These are phyloP conservation scores for Bradysia coprophila DNA, from an alignment of 1,140 invertebrate genomes.

Conservation along the genomic window DNA sequence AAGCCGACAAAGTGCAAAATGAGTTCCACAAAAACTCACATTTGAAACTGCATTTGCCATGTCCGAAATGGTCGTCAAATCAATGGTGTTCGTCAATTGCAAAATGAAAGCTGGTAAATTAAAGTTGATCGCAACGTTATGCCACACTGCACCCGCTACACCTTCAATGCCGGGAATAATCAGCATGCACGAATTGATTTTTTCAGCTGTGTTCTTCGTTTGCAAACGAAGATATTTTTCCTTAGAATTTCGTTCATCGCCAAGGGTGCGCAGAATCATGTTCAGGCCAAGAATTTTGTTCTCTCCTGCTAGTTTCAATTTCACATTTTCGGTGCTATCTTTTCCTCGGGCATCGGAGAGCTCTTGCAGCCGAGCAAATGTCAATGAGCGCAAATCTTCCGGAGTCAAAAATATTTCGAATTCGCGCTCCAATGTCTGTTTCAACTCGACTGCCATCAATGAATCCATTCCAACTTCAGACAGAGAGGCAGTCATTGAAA, in stretches of 20 bases:
- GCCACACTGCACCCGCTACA: conserved; percentile 27
- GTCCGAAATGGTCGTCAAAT: background rate
- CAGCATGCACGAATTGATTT: conserved; percentile 32
- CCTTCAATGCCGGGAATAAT: conserved; percentile 72
- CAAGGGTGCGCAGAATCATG: conserved; percentile 31
- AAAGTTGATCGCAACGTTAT: conserved; percentile 11
- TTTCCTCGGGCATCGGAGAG: conserved; percentile 32
- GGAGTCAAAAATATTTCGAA: conserved; percentile 60
- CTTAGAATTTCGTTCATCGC: conserved; percentile 26
- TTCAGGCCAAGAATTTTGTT: conserved; percentile 24
- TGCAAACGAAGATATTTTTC: conserved; percentile 13
- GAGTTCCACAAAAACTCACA: background rate
- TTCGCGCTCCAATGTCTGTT: conserved; percentile 66
- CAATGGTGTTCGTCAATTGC: conserved; percentile 12
- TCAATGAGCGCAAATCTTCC: conserved; percentile 51
- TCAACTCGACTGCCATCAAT: conserved; percentile 77
- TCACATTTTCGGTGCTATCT: conserved; percentile 23
- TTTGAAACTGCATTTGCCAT: background rate
- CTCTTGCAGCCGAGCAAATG: conserved; percentile 38
- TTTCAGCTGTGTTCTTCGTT: conserved; percentile 17
- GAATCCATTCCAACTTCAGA: conserved; percentile 81
- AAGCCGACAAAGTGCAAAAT: too few species aligned
- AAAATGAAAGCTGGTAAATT: conserved; percentile 11
- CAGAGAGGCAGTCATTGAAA: conserved; percentile 48
- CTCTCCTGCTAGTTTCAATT: conserved; percentile 14